These are phyloP conservation scores for Drosophila mojavensis DNA, from an alignment of 1,140 invertebrate genomes.

Conservation along the genomic window DNA sequence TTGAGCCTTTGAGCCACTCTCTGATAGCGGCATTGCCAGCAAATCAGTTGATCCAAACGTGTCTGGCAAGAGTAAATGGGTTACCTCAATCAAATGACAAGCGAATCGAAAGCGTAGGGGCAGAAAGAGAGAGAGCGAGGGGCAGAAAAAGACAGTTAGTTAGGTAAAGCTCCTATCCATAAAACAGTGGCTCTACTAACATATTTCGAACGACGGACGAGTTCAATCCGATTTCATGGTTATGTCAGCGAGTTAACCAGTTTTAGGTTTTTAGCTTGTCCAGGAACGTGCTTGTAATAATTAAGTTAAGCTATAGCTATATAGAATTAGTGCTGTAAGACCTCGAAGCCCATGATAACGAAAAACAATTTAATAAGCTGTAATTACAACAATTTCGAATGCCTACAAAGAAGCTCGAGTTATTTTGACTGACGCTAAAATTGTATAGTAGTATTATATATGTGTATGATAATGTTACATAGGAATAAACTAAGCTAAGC, in stretches of 20 bases:
- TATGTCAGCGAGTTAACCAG: conserved; percentile 29
- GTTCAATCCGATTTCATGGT: conserved; percentile 38
- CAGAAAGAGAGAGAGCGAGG: not conserved
- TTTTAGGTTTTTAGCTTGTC: not conserved
- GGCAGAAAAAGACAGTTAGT: not conserved
- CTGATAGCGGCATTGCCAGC: conserved; percentile 30
- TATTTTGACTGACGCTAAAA: no score
- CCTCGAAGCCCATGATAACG: not conserved
- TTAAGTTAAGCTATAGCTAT: conserved; percentile 6
- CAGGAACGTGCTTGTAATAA: conserved; percentile 32
- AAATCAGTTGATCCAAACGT: conserved; percentile 37
- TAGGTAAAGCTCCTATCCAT: not conserved
- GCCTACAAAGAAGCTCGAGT: not conserved
- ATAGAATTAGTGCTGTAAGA: conserved; percentile 17
- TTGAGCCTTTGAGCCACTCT: conserved; percentile 39
- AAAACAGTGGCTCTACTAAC: conserved; percentile 4
- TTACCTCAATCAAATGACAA: not conserved
- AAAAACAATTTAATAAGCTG: not conserved
- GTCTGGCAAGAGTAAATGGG: conserved; percentile 35
- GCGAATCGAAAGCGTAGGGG: not conserved
- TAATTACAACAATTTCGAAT: conserved; percentile 13
- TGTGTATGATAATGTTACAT: no score
- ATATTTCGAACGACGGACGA: conserved; percentile 7
- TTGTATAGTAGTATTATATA: no score
- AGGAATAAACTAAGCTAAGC: no score